A percentile compares a stretch with the other conserved stretches of the same genome.
Conservation (phyloP, 2,113 vertebrate species). For the Mirza zaza region DNA sequence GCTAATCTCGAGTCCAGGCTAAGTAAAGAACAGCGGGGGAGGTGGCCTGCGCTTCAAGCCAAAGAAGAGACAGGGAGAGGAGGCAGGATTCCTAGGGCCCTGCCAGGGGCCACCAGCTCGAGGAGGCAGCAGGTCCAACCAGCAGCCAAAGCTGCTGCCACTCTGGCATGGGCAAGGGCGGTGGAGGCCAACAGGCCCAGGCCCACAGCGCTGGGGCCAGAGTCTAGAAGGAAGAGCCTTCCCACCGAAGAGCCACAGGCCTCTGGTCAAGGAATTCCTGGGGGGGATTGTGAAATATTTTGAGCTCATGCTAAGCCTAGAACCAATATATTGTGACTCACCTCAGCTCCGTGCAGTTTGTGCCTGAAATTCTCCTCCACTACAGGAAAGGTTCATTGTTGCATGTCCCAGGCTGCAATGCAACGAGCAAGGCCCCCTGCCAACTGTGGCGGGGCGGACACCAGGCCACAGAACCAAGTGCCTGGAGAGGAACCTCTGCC, state of each 20-base stretch:
- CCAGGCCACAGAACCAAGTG: not conserved
- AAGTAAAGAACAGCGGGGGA: not conserved
- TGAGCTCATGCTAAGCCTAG: not conserved
- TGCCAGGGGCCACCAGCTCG: not conserved
- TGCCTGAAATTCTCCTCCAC: not conserved
- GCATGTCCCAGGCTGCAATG: not conserved
- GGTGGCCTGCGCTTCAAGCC: not conserved
- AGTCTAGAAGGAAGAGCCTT: not conserved
- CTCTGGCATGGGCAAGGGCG: not conserved
- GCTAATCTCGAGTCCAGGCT: not conserved
- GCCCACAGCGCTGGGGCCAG: not conserved
- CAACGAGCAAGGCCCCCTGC: not conserved
- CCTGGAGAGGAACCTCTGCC: not conserved
- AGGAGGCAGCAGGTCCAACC: not conserved
- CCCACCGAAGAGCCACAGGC: not conserved
- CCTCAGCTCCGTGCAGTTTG: not conserved
- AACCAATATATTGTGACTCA: not conserved
- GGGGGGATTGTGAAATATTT: not conserved
- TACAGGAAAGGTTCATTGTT: not conserved
- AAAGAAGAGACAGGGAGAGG: not conserved
- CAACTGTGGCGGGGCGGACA: not conserved
- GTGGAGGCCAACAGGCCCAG: not conserved
- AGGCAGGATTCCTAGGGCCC: not conserved
- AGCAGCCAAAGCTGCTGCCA: not conserved
- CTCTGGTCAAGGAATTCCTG: not conserved